Evolutionary conservation across 2,888 invertebrate genomes (phyloP).

Genomic region (Galerucella nymphaeae): DNA sequence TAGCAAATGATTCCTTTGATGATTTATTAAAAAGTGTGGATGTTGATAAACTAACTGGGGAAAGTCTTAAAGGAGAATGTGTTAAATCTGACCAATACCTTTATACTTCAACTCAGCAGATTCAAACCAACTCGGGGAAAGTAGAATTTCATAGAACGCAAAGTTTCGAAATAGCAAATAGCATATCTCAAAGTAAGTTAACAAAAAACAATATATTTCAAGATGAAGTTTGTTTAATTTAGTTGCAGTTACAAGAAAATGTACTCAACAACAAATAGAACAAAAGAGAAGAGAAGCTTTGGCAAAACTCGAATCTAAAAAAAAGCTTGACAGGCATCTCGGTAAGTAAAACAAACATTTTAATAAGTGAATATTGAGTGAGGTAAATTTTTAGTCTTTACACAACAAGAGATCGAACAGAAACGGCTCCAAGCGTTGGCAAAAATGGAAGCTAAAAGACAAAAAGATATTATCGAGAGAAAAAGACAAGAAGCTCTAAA

Average conservation of each 20-base stretch:
- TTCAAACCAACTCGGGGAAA: conserved; percentile 42
- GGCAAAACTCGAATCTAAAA: conserved; percentile 70
- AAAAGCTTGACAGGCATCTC: conserved; percentile 47
- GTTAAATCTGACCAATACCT: neutral
- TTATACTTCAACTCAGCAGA: neutral
- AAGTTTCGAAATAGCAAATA: conserved; percentile 53
- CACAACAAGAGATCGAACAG: conserved; percentile 65
- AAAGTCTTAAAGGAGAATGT: neutral
- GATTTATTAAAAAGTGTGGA: conserved; percentile 33
- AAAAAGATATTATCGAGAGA: conserved; percentile 60
- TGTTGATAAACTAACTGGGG: conserved; percentile 15
- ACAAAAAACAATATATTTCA: neutral
- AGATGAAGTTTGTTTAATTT: conserved; percentile 7
- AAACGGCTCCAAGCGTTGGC: conserved; percentile 65
- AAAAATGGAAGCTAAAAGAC: conserved; percentile 63
- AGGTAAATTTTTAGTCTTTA: conserved; percentile 52
- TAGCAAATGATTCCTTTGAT: conserved; percentile 36
- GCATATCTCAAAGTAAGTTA: conserved; percentile 29
- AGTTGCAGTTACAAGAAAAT: conserved; percentile 17
- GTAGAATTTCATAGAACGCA: conserved; percentile 55
- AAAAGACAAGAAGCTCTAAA: conserved; percentile 61
- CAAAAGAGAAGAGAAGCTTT: conserved; percentile 70
- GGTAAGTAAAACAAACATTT: conserved; percentile 39
- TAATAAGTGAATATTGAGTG: neutral
- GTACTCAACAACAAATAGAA: conserved; percentile 24